phyloP scores from a whole-genome alignment of 1,140 invertebrate genomes.

The Aplysia californica region DNA sequence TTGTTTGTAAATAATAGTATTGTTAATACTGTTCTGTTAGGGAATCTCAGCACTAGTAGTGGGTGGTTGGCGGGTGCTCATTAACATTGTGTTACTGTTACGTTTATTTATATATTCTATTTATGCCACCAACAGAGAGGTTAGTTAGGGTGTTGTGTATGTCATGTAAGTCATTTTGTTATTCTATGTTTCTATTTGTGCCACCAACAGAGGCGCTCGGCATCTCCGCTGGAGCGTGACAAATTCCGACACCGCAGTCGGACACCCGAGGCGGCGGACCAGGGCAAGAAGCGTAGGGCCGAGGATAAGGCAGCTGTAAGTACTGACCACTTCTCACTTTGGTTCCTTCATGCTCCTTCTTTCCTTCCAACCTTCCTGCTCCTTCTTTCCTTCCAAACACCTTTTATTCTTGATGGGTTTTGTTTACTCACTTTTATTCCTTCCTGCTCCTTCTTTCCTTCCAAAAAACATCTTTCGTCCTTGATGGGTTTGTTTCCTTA shows the following conservation, averaged over 20 bases:
- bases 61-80: too few species aligned
- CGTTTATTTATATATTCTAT: too few species aligned
- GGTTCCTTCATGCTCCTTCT: too few species aligned
- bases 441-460: too few species aligned
- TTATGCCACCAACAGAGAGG: too few species aligned
- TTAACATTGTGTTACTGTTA: too few species aligned
- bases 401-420: too few species aligned
- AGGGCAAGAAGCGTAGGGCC: slow-evolving; percentile 60
- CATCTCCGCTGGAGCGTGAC: slow-evolving; percentile 89
- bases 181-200: background rate
- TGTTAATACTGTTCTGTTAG: background rate
- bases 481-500: background rate
- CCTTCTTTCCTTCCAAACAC: too few species aligned
- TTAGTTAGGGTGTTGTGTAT: too few species aligned
- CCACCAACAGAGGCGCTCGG: slow-evolving; percentile 83
- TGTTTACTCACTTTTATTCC: too few species aligned
- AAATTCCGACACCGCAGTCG: slow-evolving; percentile 78
- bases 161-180: too few species aligned
- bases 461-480: background rate
- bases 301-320: slow-evolving; percentile 61
- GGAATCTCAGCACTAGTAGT: background rate
- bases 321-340: background rate
- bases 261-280: slow-evolving; percentile 61
- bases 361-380: too few species aligned
- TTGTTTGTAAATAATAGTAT: slow-evolving; percentile 38